Percentiles rank a stretch among this genome's conserved stretches.
These are phyloP conservation scores for Drosophila kanapiae DNA, from an alignment of 1,140 invertebrate genomes.

Conservation along the genomic window DNA sequence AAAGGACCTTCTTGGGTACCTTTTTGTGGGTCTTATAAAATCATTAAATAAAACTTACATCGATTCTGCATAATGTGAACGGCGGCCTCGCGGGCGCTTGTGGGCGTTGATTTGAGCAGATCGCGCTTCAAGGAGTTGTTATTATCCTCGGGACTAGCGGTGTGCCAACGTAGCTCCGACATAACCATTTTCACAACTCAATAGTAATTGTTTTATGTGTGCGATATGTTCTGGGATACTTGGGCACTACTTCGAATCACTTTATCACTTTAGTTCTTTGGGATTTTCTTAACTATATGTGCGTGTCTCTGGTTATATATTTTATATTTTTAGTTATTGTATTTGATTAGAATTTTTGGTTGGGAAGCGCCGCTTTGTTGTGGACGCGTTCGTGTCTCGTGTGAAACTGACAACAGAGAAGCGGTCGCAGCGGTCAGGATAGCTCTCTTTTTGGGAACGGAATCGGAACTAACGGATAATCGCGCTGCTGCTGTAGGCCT, in stretches of 20 bases:
- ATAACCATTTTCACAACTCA: constrained; percentile 84
- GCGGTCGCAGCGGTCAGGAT: constrained; percentile 65
- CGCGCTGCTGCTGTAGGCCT: constrained; percentile 60
- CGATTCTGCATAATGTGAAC: constrained; percentile 83
- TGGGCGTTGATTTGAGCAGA: constrained; percentile 75
- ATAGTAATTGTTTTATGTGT: constrained; percentile 35
- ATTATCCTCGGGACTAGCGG: constrained; percentile 83
- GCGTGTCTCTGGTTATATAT: neutral
- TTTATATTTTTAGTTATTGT: neutral
- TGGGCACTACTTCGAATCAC: constrained; percentile 21
- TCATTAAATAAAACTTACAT: constrained; percentile 68
- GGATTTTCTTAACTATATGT: constrained; percentile 6
- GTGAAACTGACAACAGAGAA: constrained; percentile 76
- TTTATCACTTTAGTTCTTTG: constrained; percentile 19
- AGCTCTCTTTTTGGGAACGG: constrained; percentile 51
- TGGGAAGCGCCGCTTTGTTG: constrained; percentile 58
- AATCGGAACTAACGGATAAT: constrained; percentile 68
- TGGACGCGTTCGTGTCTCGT: constrained; percentile 83
- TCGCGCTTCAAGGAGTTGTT: constrained; percentile 82
- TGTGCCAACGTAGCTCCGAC: constrained; percentile 84
- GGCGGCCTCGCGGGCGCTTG: constrained; percentile 67
- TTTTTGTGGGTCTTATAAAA: neutral
- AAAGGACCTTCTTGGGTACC: neutral
- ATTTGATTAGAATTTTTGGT: constrained; percentile 4
- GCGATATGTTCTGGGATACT: constrained; percentile 46